These are phyloP conservation scores for Sebastes cheni DNA, from an alignment of 2,797 vertebrate genomes.

Conservation along the genomic window DNA sequence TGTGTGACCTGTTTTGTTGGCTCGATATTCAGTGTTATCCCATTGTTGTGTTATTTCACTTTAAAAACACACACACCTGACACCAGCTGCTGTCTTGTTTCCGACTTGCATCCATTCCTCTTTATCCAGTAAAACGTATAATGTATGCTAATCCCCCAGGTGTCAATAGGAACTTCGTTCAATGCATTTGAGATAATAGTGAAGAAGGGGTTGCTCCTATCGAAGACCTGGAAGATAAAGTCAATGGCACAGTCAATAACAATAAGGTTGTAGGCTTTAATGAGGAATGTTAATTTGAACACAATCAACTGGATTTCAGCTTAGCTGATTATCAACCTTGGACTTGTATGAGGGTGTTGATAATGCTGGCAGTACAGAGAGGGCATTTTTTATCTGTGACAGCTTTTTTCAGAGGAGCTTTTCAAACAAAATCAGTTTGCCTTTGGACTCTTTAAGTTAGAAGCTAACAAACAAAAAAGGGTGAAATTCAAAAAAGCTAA, in stretches of 20 bases:
- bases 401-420: conserved; percentile 37
- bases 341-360: conserved; percentile 78
- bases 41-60: conserved; percentile 19
- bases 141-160: conserved; percentile 84
- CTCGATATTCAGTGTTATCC: background rate
- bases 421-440: conserved; percentile 41
- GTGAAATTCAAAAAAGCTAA: background rate
- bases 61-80: conserved; percentile 32
- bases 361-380: conserved; percentile 63
- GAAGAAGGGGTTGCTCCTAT: conserved; percentile 78
- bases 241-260: conserved; percentile 87
- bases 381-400: conserved; percentile 56
- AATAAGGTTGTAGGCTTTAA: conserved; percentile 85
- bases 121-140: conserved; percentile 79
- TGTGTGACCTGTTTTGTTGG: background rate
- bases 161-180: conserved; percentile 83
- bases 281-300: conserved; percentile 87
- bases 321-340: conserved; percentile 87
- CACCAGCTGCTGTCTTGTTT: conserved; percentile 39
- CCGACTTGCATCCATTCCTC: conserved; percentile 58
- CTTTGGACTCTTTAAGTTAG: conserved; percentile 50
- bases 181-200: conserved; percentile 84
- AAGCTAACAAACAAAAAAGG: conserved; percentile 11
- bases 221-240: conserved; percentile 84
- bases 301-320: conserved; percentile 88